Evolutionary conservation across 2,113 vertebrate genomes (phyloP), one percentile per base, ranked within the genome.

Genomic region (Spilogale gracilis): DNA sequence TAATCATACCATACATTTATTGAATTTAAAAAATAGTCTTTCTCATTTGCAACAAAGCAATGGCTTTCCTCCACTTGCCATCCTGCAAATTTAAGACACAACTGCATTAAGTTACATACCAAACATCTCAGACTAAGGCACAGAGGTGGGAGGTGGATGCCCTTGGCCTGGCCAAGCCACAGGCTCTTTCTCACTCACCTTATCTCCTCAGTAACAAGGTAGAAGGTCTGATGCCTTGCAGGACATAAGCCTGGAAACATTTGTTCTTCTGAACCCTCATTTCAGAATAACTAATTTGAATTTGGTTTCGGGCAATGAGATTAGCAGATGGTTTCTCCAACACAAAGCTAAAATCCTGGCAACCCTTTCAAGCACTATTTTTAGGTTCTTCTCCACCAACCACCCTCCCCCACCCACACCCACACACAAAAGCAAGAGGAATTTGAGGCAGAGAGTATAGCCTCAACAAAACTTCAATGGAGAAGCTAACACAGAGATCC

Each of bases 271-370:
- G 45, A 90, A 43, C 58, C 74, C 81, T 78, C 56, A 23, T 73
- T 92, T 83, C n/a, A 6, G 58, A 65, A 61, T 11, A 63, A 10
- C 3, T 81, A 58, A 76, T 67, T 65, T 71, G 54, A 73, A 67
- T 93, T 38, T 81, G 14, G 20, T 69, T 87, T 67, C 32, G 76
- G 50, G 61, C 17, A 38, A 63, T 84, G 71, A 96, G 74, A 94
- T 84, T 48, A 91, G 79, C 38, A 10, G 23, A 48, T 43, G 58
- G 94, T 71, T 82, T 80, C 63, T 78, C n/a, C 56, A 79, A 61
- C 63, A 92, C 56, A 90, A 91, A 91, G 85, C 50, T 91, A 71
- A 96, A 76, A 86, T 73, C 58, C 67, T 87, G 60, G 67, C 69
- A 84, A 84, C 8, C 0, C 20, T 82, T 80, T 88, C 56, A 95